A percentile compares a stretch with the other conserved stretches of the same genome.
These are phyloP conservation scores for Dendrocincla fuliginosa DNA, from an alignment of 2,797 vertebrate genomes.

Conservation along the genomic window DNA sequence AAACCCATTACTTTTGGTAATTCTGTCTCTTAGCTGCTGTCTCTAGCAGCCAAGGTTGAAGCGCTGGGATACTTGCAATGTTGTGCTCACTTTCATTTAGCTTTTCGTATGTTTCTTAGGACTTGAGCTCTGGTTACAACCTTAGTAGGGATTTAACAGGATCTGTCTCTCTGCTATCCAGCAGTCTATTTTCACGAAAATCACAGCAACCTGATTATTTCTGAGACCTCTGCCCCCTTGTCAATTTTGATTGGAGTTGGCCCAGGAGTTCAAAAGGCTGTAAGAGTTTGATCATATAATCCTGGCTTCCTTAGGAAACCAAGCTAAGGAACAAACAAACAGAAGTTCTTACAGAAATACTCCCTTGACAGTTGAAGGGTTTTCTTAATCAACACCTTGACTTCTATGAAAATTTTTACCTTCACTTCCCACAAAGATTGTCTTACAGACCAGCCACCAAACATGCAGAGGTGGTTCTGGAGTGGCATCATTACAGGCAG, in stretches of 20 bases:
- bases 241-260: slow-evolving; percentile 65
- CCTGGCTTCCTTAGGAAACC: slow-evolving; percentile 63
- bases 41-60: not conserved
- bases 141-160: slow-evolving; percentile 11
- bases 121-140: slow-evolving; percentile 50
- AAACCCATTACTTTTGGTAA: not conserved
- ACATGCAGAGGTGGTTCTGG: not conserved
- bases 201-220: slow-evolving; percentile 68
- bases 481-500: not conserved
- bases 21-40: not conserved
- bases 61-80: not conserved
- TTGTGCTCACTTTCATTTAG: not conserved
- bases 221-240: slow-evolving; percentile 70
- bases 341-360: slow-evolving; percentile 27
- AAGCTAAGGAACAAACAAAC: slow-evolving; percentile 65
- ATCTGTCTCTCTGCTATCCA: slow-evolving; percentile 38
- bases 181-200: slow-evolving; percentile 41
- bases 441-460: slow-evolving; percentile 20
- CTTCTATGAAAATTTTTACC: slow-evolving; percentile 13
- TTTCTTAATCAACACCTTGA: slow-evolving; percentile 54
- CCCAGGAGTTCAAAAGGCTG: slow-evolving; percentile 63
- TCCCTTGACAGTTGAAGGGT: not conserved
- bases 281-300: slow-evolving; percentile 65
- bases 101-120: not conserved
- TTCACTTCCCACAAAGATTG: slow-evolving; percentile 51